phyloP scores from a whole-genome alignment of 2,113 vertebrate genomes.

The Psephotus haematonotus region DNA sequence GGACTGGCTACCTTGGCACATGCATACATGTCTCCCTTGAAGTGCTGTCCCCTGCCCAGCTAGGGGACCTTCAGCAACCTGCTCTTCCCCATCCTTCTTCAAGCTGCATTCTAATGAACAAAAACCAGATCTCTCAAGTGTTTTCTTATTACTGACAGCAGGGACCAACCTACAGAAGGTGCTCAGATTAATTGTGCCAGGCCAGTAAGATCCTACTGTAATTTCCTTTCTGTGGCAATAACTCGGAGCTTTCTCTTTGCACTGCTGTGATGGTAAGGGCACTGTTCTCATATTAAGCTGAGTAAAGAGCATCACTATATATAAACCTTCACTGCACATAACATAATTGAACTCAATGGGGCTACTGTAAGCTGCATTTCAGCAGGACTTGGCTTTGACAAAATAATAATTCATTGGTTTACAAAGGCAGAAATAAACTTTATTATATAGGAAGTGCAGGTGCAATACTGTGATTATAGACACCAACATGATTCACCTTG shows the following conservation, averaged over 20 bases:
- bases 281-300: constrained; percentile 6
- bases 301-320: constrained; percentile 3
- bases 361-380: constrained; percentile 34
- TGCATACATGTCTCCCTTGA: neutral
- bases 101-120: neutral
- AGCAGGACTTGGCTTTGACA: neutral
- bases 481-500: constrained; percentile 30
- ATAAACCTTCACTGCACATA: constrained; percentile 22
- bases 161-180: neutral
- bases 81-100: neutral
- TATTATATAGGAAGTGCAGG: neutral
- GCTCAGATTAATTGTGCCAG: neutral
- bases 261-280: neutral
- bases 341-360: constrained; percentile 30
- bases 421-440: constrained; percentile 51
- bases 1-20: neutral
- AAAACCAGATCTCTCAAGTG: neutral
- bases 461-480: neutral
- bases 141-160: neutral
- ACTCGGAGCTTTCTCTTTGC: neutral
- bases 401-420: constrained; percentile 53
- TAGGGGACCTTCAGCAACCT: neutral
- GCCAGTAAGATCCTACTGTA: neutral
- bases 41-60: neutral
- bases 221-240: neutral